Percentiles rank a stretch among this genome's conserved stretches.
These are phyloP conservation scores for Entelurus aequoreus DNA, from an alignment of 2,113 vertebrate genomes.

Conservation along the genomic window DNA sequence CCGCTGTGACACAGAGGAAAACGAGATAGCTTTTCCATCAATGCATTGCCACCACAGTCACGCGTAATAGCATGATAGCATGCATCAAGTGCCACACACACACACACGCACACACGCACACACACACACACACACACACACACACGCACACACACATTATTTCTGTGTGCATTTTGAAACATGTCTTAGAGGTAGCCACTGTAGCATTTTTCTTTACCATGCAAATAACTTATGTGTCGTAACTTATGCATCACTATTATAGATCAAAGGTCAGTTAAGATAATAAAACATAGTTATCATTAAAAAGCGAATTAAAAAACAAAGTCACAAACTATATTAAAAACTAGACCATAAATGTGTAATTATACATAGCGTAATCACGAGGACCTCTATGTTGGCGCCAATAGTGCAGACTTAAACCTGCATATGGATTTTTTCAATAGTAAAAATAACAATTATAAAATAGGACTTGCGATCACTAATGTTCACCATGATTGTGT, in stretches of 20 bases:
- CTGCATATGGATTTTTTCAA: too few relatives aligned
- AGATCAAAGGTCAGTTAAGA: not conserved
- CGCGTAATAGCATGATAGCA: not conserved
- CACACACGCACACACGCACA: conserved; percentile 5
- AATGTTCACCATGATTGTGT: too few relatives aligned
- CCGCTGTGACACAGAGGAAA: conserved; percentile 66
- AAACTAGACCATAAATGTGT: too few relatives aligned
- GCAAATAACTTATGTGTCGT: not conserved
- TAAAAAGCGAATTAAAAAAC: not conserved
- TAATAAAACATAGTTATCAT: not conserved
- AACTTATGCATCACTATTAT: not conserved
- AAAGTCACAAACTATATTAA: not conserved
- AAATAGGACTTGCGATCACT: too few relatives aligned
- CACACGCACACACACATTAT: conserved; percentile 16
- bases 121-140: conserved; percentile 1
- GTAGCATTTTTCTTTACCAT: not conserved
- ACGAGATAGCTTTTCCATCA: conserved; percentile 66
- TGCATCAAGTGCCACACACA: conserved; percentile 4
- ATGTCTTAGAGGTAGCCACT: too few relatives aligned
- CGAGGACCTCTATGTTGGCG: too few relatives aligned
- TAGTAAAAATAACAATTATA: too few relatives aligned
- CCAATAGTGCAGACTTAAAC: too few relatives aligned
- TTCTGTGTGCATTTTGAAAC: not conserved
- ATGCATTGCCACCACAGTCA: conserved; percentile 18
- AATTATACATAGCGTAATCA: too few relatives aligned